These are phyloP conservation scores for Columba guinea DNA, from an alignment of 2,797 vertebrate species.

Conservation along the genomic window DNA sequence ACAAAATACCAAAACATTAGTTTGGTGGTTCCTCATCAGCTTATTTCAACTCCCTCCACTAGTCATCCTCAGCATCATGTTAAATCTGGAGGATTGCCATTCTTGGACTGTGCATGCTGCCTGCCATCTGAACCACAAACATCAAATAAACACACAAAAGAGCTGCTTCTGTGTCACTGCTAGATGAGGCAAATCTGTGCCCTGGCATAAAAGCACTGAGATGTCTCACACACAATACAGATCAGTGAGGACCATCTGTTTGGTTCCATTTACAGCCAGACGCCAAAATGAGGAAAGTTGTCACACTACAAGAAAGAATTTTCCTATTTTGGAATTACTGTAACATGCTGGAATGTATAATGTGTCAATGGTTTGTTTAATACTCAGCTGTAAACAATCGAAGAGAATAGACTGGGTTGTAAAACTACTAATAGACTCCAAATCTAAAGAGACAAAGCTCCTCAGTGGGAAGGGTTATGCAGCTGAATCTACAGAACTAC, in stretches of 20 bases:
- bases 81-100: constrained; percentile 11
- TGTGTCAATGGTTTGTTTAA: not conserved
- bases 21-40: not conserved
- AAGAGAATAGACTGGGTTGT: not conserved
- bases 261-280: constrained; percentile 45
- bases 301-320: not conserved
- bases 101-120: not conserved
- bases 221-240: constrained; percentile 41
- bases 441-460: not conserved
- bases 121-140: constrained; percentile 35
- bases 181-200: constrained; percentile 55
- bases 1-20: not conserved
- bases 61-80: not conserved
- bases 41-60: constrained; percentile 1
- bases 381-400: not conserved
- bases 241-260: constrained; percentile 63
- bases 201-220: constrained; percentile 50
- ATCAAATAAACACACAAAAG: constrained; percentile 51
- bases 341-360: not conserved
- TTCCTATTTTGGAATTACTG: not conserved
- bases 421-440: not conserved
- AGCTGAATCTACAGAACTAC: not conserved
- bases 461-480: not conserved
- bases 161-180: constrained; percentile 24
- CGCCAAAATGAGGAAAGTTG: constrained; percentile 21